Evolutionary conservation across 2,113 vertebrate species (phyloP).

Genomic region (Gyps fulvus): DNA sequence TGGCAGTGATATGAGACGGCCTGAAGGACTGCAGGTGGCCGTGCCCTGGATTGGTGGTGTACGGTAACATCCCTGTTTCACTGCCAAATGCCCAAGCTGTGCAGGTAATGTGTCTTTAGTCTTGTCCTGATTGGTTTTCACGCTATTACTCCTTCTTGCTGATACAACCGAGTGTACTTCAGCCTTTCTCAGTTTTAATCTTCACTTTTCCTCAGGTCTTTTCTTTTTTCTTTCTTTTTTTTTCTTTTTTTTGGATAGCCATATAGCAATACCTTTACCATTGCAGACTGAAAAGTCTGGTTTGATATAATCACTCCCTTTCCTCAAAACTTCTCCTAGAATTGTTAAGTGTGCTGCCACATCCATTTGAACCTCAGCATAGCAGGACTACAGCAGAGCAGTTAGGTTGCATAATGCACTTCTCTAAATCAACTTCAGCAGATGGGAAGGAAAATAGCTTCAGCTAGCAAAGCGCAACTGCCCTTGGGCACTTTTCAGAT

Average conservation of each 20-base stretch:
- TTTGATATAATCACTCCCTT: background rate
- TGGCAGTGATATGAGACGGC: accelerated
- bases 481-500: conserved; percentile 43
- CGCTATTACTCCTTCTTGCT: background rate
- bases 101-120: background rate
- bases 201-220: background rate
- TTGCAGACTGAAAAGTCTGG: background rate
- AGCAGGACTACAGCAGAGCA: background rate
- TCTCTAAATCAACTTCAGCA: conserved; percentile 21
- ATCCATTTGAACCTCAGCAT: background rate
- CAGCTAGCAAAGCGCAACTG: background rate
- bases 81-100: background rate
- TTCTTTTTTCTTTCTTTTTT: no score
- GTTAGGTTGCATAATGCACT: background rate
- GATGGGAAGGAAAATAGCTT: conserved; percentile 47
- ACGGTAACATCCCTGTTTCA: accelerated
- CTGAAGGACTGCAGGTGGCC: background rate
- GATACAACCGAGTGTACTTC: background rate
- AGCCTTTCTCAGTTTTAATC: background rate
- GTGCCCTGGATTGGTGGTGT: background rate
- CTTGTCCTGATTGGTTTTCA: background rate
- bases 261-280: background rate
- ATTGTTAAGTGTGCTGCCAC: background rate
- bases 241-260: background rate
- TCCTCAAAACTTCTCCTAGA: background rate